Evolutionary conservation across 2,797 vertebrate genomes (phyloP), one percentile per base, ranked within the genome.

Genomic region (Esox lucius): DNA sequence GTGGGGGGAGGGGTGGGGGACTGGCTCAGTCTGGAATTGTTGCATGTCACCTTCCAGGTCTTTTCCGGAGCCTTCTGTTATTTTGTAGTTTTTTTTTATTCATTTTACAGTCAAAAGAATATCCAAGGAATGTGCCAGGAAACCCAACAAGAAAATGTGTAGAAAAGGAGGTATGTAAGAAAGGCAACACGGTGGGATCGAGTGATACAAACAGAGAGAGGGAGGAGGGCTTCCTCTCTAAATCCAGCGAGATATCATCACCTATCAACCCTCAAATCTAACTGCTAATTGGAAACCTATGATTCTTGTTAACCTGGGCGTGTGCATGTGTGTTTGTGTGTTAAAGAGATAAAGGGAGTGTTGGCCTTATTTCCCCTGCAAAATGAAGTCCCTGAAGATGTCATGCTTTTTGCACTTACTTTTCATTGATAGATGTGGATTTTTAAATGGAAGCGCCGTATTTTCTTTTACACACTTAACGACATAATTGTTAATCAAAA

Each of bases 61-160:
- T 91, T 95, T 95, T 90, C 84, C 94, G 95, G 96, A 98, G 96
- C 94, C 94, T 97, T 92, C 95, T 99, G 97, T 99, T 99, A 99
- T 99, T 99, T 98, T 98, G 97, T 96, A 99, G 98, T 99, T 95
- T 99, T 91, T 96, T 94, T 96, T 94, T 96, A 98, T 99, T 99
- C 97, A 98, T 97, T 99, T 98, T 97, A 96, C 98, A 99, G 97
- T 99, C 97, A 99, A 99, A 95, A 97, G 98, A 98, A 99, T 99
- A 98, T 99, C 98, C 96, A 99, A 99, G 98, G 98, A 99, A 98
- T 99, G 98, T 96, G 95, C 97, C 95, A 95, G 97, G 97, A 99
- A 99, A 96, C 97, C 97, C 94, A 97, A 97, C 96, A 99, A 98
- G 97, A 99, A 98, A 99, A 98, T 99, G 94, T 99, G 98, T 99